Conservation (phyloP, 2,888 invertebrate species). For the Aricia artaxerxes region DNA sequence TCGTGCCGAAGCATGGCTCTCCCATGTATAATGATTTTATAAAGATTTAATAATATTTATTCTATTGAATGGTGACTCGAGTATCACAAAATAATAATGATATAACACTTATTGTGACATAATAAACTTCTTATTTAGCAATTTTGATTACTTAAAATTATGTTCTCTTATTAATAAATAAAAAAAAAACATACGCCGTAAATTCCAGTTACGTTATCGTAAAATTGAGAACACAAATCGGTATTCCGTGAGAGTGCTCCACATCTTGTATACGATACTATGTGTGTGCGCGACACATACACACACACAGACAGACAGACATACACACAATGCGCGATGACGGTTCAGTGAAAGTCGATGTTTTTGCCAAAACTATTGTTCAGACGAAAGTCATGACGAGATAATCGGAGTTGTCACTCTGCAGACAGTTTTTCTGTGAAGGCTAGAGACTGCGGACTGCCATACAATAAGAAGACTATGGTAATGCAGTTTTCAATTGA, state of each 20-base stretch:
- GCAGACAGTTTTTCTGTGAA: not conserved
- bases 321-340: conserved; percentile 10
- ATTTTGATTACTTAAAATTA: too few species aligned
- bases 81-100: too few species aligned
- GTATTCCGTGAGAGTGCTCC: not conserved
- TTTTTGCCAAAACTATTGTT: conserved; percentile 11
- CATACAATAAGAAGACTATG: too few species aligned
- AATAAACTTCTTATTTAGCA: too few species aligned
- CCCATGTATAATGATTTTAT: too few species aligned
- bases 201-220: not conserved
- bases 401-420: not conserved
- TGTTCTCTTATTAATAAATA: too few species aligned
- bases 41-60: too few species aligned
- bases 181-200: not conserved
- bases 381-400: not conserved
- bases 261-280: not conserved
- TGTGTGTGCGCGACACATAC: not conserved
- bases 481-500: too few species aligned
- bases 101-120: too few species aligned
- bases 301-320: not conserved
- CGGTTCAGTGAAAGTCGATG: conserved; percentile 12
- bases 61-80: too few species aligned
- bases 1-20: too few species aligned
- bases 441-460: not conserved
- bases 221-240: not conserved